These are phyloP conservation scores for Apeira syringaria DNA, from an alignment of 2,888 invertebrate genomes.

Conservation along the genomic window DNA sequence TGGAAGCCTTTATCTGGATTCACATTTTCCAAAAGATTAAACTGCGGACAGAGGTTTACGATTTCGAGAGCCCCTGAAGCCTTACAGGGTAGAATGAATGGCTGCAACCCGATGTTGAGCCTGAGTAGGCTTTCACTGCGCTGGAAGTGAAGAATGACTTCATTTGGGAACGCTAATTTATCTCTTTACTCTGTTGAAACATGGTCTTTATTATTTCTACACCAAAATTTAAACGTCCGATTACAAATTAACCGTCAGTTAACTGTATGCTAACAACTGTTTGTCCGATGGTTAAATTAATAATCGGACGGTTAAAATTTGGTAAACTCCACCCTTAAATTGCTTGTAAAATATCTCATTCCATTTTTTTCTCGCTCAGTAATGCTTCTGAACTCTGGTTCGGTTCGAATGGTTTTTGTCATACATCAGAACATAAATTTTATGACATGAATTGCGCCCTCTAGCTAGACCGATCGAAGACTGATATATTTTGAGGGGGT, in stretches of 20 bases:
- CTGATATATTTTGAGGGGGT: constrained; percentile 7
- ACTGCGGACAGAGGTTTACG: constrained; percentile 59
- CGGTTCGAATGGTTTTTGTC: no score
- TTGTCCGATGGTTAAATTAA: no score
- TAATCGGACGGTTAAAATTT: no score
- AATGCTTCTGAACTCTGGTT: no score
- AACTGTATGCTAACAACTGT: no score
- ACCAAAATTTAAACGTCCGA: no score
- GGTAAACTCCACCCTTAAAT: no score
- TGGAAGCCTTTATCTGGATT: constrained; percentile 50
- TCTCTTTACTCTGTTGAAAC: neutral
- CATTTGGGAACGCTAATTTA: neutral
- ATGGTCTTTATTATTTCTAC: neutral
- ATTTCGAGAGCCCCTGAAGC: constrained; percentile 51
- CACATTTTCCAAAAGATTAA: constrained; percentile 63
- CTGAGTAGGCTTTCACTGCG: constrained; percentile 9
- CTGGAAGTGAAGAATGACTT: constrained; percentile 12
- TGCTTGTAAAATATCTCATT: no score
- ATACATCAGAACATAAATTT: no score
- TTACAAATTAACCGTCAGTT: no score
- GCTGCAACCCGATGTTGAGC: constrained; percentile 8
- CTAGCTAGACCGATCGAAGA: constrained; percentile 12
- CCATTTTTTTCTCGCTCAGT: no score
- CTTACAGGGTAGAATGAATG: constrained; percentile 31
- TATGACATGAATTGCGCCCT: no score